A percentile compares a stretch with the other conserved stretches of the same genome.
Conservation (phyloP, 2,113 vertebrate species). For the Epinephelus cyanopodus region DNA sequence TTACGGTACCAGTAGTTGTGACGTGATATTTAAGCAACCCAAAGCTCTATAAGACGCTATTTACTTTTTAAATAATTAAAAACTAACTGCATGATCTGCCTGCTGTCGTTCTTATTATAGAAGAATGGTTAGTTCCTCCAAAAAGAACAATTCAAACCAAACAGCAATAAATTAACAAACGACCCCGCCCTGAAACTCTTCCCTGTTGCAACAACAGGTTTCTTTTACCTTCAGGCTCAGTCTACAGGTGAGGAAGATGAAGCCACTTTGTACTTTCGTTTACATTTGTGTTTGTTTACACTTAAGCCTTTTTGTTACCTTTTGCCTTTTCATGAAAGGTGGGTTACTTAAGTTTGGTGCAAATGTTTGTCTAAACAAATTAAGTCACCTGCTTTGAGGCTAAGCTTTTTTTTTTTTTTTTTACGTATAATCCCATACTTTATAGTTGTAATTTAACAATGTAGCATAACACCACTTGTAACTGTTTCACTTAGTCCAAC, state of each 20-base stretch:
- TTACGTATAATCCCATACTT: too few species aligned
- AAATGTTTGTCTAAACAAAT: neutral
- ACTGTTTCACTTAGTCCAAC: neutral
- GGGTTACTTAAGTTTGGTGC: too few species aligned
- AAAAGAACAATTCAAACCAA: neutral
- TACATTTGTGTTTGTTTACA: neutral
- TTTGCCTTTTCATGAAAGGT: neutral
- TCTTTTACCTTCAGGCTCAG: neutral
- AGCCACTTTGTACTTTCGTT: neutral
- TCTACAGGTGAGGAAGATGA: neutral
- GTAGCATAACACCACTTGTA: neutral
- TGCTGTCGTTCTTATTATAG: fast-evolving
- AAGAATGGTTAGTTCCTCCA: neutral
- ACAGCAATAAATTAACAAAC: neutral
- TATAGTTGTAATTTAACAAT: neutral
- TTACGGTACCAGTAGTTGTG: neutral
- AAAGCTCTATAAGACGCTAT: neutral
- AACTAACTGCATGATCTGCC: neutral
- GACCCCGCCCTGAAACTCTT: constrained; percentile 50
- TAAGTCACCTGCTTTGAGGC: neutral
- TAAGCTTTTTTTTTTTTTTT: too few species aligned
- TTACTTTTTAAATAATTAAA: neutral
- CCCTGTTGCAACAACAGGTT: constrained; percentile 5
- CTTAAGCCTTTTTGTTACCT: too few species aligned
- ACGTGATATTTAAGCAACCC: neutral